A percentile compares a stretch with the other conserved stretches of the same genome.
Conservation (phyloP, 2,888 invertebrate species). For the Meganola albula region DNA sequence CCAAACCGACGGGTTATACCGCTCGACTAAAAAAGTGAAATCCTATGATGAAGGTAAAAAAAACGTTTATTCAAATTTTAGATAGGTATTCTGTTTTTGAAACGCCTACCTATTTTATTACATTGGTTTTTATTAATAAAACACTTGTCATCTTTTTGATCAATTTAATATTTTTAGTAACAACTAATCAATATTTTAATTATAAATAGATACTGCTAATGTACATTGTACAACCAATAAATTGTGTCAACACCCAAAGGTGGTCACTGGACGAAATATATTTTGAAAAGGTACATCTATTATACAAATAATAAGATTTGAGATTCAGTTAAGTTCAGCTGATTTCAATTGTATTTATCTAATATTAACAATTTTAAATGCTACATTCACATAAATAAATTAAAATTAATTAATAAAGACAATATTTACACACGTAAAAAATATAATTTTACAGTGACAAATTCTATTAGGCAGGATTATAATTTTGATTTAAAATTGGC, state of each 20-base stretch:
- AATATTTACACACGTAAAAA: constrained; percentile 68
- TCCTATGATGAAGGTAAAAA: too few species aligned
- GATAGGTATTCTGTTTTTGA: too few species aligned
- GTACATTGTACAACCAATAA: constrained; percentile 71
- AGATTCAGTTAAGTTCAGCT: constrained; percentile 75
- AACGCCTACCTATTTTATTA: too few species aligned
- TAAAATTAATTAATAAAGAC: constrained; percentile 50
- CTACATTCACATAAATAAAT: constrained; percentile 75
- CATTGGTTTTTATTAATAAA: constrained; percentile 23
- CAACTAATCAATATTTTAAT: constrained; percentile 76
- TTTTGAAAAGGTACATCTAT: constrained; percentile 63
- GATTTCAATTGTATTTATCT: constrained; percentile 64
- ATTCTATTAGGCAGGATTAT: constrained; percentile 37
- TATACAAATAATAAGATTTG: constrained; percentile 60
- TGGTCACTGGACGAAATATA: constrained; percentile 70
- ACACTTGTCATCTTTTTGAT: constrained; percentile 46
- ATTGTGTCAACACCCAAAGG: constrained; percentile 55
- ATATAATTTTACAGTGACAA: constrained; percentile 46
- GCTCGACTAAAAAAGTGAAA: too few species aligned
- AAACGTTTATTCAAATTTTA: too few species aligned
- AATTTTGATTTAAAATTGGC: constrained; percentile 41
- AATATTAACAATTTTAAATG: constrained; percentile 58
- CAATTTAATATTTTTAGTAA: constrained; percentile 76
- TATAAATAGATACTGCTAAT: constrained; percentile 73
- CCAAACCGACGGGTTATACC: too few species aligned